Conservation (phyloP, 2,113 vertebrate genomes). For the Salminus brasiliensis region DNA sequence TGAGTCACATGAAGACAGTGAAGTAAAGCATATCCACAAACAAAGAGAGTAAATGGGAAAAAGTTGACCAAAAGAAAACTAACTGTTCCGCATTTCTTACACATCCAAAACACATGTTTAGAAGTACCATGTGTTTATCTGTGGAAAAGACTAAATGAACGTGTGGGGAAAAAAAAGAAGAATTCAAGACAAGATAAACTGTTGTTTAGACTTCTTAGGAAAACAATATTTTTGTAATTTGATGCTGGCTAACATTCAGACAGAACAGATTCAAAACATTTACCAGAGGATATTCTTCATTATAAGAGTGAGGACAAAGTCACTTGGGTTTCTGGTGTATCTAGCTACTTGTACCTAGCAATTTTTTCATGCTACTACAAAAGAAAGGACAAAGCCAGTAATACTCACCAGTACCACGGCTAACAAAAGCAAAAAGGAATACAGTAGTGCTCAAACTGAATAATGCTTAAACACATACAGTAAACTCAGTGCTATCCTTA, state of each 20-base stretch:
- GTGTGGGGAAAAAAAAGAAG: not conserved
- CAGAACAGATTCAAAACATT: not conserved
- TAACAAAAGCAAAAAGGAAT: too few relatives aligned
- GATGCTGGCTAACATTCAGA: not conserved
- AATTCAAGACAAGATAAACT: not conserved
- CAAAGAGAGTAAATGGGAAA: not conserved
- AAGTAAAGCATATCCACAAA: not conserved
- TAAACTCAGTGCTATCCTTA: too few relatives aligned
- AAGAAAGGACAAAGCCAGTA: too few relatives aligned
- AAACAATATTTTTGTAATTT: not conserved
- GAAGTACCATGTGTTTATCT: not conserved
- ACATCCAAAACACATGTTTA: not conserved
- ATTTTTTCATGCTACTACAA: not conserved
- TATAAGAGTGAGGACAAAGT: not conserved
- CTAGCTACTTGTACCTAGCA: not conserved
- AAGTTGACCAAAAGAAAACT: not conserved
- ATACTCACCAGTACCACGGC: too few relatives aligned
- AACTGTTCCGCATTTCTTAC: not conserved
- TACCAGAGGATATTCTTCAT: not conserved
- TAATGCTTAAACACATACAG: too few relatives aligned
- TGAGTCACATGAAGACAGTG: not conserved
- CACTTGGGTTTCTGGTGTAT: not conserved
- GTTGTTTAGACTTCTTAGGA: not conserved
- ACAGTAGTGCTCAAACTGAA: too few relatives aligned
- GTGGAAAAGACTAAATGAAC: not conserved